phyloP scores from a whole-genome alignment of 2,797 vertebrate species.

The Acipenser transmontanus region DNA sequence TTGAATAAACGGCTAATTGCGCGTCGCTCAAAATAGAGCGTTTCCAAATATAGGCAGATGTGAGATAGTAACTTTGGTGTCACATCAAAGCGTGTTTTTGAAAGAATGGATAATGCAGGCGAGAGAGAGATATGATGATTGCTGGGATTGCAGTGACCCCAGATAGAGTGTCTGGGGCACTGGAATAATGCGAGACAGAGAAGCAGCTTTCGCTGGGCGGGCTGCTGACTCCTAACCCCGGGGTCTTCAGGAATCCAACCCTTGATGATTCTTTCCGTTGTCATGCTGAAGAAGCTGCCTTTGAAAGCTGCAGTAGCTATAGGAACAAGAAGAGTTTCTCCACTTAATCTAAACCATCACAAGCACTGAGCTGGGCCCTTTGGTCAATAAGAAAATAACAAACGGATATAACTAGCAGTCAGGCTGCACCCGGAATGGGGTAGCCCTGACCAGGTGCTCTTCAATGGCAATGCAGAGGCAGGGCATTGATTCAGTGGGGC shows the following conservation, averaged over 20 bases:
- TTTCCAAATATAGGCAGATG: conserved; percentile 58
- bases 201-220: conserved; percentile 32
- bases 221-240: conserved; percentile 21
- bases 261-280: conserved; percentile 53
- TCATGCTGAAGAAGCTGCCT: conserved; percentile 60
- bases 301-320: conserved; percentile 63
- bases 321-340: conserved; percentile 56
- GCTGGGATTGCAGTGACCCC: conserved; percentile 49
- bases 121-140: conserved; percentile 45
- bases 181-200: conserved; percentile 31
- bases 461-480: no score
- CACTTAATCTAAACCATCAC: conserved; percentile 60
- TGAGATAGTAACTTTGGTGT: conserved; percentile 69
- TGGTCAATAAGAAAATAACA: no score
- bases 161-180: conserved; percentile 41
- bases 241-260: conserved; percentile 52
- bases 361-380: conserved; percentile 47
- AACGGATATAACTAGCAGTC: no score
- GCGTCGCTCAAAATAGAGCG: conserved; percentile 29
- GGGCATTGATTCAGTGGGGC: no score
- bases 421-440: no score
- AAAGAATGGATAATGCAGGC: conserved; percentile 59
- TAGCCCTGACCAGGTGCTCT: no score
- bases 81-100: conserved; percentile 64
- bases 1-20: not conserved